Base-by-base conservation (phyloP, 2,888 invertebrate genomes). In the Didymodactylos carnosus region DNA sequence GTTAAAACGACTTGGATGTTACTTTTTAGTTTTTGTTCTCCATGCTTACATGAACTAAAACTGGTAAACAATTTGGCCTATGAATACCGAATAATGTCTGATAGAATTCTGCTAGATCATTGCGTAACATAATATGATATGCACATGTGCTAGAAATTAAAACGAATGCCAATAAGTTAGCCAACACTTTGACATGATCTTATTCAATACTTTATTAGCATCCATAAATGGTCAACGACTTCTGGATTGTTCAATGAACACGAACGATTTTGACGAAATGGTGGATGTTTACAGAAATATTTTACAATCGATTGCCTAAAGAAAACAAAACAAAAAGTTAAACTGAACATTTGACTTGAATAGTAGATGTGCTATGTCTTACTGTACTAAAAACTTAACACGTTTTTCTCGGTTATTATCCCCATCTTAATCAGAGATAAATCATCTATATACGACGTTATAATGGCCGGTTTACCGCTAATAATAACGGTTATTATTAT, bases 241-340 rank as follows among this genome's bases (percentile, higher is more conserved):
- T 3, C 43, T 25, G 71, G 40, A 69, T 49, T 74, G 27, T 74
- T 74, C 14, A 74, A 39, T 23, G 43, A 39, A 40, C 43, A 41
- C n/a, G 71, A 35, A 25, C 71, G 71, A 39, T 74, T 74, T 16
- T 62, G 41, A 39, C 71, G 71, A 69, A 74, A 74, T 25, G 74
- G 74, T 25, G 74, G 74, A 62, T 71, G 62, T 51, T 49, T 70
- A 46, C 74, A 71, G 19, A 74, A 40, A 43, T 23, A 40, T 74
- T 74, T 53, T 41, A 74, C 40, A 39, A 74, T 74, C 13, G 53
- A 41, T 40, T 69, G 72, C 13, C 72, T 23, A n/a, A 72, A 29
- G n/a, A 62, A 39, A 35, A n/a, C 62, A 11, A 69, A 72, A 19
- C n/a, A n/a, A n/a, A n/a, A n/a, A n/a, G n/a, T n/a, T n/a, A n/a